These are phyloP conservation scores for Lepidochitona cinerea DNA, from an alignment of 2,888 invertebrate species.

Conservation along the genomic window DNA sequence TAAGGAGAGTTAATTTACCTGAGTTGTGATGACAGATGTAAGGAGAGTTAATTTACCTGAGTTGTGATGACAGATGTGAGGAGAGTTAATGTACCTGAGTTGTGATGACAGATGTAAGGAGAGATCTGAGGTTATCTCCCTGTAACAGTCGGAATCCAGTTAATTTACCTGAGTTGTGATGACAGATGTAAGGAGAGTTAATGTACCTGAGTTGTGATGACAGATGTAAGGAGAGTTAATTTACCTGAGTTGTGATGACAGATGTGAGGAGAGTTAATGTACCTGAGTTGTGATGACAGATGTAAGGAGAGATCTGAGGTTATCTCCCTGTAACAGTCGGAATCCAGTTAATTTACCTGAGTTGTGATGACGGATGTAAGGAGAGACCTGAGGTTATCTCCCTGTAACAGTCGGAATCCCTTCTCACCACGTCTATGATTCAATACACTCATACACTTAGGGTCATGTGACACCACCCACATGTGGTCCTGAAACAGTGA, in stretches of 20 bases:
- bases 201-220: no score
- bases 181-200: no score
- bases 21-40: no score
- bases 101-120: constrained; percentile 53
- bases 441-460: constrained; percentile 63
- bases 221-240: no score
- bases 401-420: constrained; percentile 64
- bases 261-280: background rate
- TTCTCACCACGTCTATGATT: constrained; percentile 61
- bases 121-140: constrained; percentile 59
- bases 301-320: constrained; percentile 53
- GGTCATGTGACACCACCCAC: constrained; percentile 62
- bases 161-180: no score
- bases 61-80: no score
- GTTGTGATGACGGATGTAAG: constrained; percentile 52
- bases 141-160: constrained; percentile 64
- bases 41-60: no score
- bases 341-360: constrained; percentile 44
- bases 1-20: no score
- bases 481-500: constrained; percentile 59
- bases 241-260: no score
- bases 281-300: constrained; percentile 58
- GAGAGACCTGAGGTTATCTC: constrained; percentile 58
- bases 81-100: constrained; percentile 46
- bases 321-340: constrained; percentile 62